phyloP scores from a whole-genome alignment of 2,888 invertebrate species.

The Dicycla oo region DNA sequence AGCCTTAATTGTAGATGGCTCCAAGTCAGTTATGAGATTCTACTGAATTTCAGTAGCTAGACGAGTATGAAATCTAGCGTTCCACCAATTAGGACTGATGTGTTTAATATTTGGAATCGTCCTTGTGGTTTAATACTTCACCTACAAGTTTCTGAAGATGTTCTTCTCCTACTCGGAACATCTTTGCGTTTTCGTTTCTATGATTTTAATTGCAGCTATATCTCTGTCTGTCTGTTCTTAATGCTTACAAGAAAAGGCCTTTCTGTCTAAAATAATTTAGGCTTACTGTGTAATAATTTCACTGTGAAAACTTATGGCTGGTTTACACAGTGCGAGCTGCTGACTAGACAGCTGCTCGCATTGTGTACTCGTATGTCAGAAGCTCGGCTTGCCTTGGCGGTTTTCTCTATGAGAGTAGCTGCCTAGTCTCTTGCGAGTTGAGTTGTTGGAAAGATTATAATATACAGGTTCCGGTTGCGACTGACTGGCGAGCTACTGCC shows the following conservation, averaged over 20 bases:
- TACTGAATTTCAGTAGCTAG: conserved; percentile 8
- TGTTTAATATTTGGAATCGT: neutral
- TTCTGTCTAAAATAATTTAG: neutral
- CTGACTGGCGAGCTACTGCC: too few species aligned
- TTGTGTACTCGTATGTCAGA: too few species aligned
- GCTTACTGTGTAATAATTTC: neutral
- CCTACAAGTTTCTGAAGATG: neutral
- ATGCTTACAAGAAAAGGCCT: neutral
- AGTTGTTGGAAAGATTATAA: too few species aligned
- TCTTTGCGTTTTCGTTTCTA: conserved; percentile 5
- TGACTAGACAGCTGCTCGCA: too few species aligned
- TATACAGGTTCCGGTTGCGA: too few species aligned
- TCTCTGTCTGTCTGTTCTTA: neutral
- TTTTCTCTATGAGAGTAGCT: too few species aligned
- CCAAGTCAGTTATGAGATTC: conserved; percentile 4
- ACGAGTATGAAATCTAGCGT: neutral
- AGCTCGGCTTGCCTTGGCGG: too few species aligned
- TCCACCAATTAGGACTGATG: neutral
- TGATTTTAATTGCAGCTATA: neutral
- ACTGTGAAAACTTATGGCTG: neutral
- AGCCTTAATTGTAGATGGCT: conserved; percentile 14
- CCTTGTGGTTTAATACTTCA: neutral
- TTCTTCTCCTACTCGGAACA: neutral
- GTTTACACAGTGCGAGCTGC: too few species aligned
- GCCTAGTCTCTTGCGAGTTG: too few species aligned